Evolutionary conservation across 2,113 vertebrate species (phyloP).

Genomic region (Ranitomeya variabilis): DNA sequence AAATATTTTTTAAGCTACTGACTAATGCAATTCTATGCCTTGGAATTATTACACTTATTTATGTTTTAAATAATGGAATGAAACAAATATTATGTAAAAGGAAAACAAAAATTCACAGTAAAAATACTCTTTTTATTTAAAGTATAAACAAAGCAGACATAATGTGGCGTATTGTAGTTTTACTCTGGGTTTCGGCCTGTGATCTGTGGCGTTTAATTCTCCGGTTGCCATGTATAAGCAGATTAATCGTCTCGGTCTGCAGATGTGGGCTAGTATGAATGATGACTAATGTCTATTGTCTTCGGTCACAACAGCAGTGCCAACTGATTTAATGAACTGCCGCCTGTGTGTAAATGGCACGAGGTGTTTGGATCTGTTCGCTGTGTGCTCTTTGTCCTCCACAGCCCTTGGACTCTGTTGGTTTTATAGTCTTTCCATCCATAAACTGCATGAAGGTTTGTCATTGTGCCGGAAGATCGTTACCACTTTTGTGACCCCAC

Average conservation of each 20-base stretch:
- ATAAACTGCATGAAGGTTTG: background rate
- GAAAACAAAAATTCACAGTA: no score
- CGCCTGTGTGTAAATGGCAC: slow-evolving; percentile 1
- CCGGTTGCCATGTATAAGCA: background rate
- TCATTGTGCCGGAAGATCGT: background rate
- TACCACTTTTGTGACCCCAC: background rate
- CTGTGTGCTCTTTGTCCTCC: slow-evolving; percentile 29
- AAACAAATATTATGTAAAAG: no score
- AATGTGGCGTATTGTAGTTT: no score
- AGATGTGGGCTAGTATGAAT: slow-evolving; percentile 11
- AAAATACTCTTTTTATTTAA: no score
- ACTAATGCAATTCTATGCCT: no score
- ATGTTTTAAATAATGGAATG: no score
- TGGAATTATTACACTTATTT: no score
- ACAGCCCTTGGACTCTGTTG: background rate
- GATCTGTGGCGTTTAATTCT: no score
- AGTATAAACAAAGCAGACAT: no score
- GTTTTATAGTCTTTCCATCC: background rate
- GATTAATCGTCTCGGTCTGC: background rate
- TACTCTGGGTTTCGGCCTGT: no score
- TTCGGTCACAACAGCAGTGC: background rate
- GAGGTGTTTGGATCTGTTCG: slow-evolving; percentile 20
- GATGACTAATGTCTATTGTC: slow-evolving; percentile 23
- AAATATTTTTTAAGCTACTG: no score
- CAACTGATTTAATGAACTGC: slow-evolving; percentile 22